phyloP scores from a whole-genome alignment of 2,113 vertebrate species.

The Triplophysa tibetana region DNA sequence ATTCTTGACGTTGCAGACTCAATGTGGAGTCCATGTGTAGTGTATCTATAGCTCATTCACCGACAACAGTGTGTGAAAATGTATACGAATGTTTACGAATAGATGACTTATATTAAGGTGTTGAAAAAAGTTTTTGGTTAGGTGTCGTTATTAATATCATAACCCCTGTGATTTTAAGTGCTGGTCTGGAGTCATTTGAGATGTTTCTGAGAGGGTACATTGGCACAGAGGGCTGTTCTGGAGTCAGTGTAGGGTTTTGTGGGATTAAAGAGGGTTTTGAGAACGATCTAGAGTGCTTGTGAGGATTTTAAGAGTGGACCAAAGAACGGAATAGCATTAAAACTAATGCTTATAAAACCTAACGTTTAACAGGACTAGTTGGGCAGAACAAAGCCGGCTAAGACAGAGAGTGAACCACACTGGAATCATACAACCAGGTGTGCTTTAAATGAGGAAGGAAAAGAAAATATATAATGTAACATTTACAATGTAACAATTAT shows the following conservation, averaged over 20 bases:
- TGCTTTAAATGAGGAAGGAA: not conserved
- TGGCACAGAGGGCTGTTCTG: constrained; percentile 24
- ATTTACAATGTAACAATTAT: too few species aligned
- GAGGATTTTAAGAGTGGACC: not conserved
- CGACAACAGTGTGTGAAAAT: too few species aligned
- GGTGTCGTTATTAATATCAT: not conserved
- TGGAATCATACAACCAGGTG: constrained; percentile 18
- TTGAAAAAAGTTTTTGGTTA: not conserved
- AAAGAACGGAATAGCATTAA: not conserved
- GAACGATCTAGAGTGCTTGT: not conserved
- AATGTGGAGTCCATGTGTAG: too few species aligned
- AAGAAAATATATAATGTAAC: too few species aligned
- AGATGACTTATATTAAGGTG: not conserved
- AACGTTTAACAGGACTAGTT: not conserved
- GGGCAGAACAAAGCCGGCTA: not conserved
- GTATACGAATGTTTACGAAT: too few species aligned
- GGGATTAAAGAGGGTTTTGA: not conserved
- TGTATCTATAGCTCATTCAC: too few species aligned
- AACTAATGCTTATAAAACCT: not conserved
- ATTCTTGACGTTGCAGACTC: too few species aligned
- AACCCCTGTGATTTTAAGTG: not conserved
- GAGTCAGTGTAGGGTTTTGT: not conserved
- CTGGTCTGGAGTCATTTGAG: not conserved
- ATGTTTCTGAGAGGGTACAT: not conserved
- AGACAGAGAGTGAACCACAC: not conserved